A percentile compares a stretch with the other conserved stretches of the same genome.
Conservation (phyloP, 2,888 invertebrate species). For the Melanophora roralis region DNA sequence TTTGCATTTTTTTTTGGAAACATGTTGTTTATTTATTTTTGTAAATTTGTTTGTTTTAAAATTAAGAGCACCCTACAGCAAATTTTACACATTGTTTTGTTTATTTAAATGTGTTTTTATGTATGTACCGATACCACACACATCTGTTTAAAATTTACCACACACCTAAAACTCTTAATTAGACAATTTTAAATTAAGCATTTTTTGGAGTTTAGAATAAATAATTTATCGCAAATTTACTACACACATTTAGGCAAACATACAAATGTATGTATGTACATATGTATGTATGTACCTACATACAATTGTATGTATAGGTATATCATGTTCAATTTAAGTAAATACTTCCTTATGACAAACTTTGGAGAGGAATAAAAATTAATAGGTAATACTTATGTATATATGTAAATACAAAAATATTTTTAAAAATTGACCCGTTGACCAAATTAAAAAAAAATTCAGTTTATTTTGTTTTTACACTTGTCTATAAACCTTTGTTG, state of each 20-base stretch:
- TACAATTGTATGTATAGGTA: not conserved
- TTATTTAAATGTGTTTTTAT: not conserved
- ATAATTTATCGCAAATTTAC: not conserved
- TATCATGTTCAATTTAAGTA: too few relatives aligned
- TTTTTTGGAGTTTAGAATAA: not conserved
- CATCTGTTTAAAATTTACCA: conserved; percentile 11
- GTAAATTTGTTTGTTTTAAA: not conserved
- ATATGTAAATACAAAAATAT: not conserved
- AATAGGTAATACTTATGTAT: not conserved
- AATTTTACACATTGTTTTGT: not conserved
- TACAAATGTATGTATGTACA: not conserved
- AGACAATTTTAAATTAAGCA: conserved; percentile 3
- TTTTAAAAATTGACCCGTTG: not conserved
- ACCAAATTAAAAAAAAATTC: not conserved
- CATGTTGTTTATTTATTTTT: not conserved
- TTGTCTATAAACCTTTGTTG: conserved; percentile 29
- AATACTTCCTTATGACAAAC: not conserved
- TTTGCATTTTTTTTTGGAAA: conserved; percentile 26
- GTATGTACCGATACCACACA: not conserved
- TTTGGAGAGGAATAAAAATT: not conserved
- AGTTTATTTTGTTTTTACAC: conserved; percentile 34
- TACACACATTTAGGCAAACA: not conserved
- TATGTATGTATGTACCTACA: not conserved
- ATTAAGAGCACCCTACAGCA: conserved; percentile 27
- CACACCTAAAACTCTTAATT: conserved; percentile 26